Conservation (phyloP, 2,797 vertebrate genomes). For the Melanotaenia pygmaea region DNA sequence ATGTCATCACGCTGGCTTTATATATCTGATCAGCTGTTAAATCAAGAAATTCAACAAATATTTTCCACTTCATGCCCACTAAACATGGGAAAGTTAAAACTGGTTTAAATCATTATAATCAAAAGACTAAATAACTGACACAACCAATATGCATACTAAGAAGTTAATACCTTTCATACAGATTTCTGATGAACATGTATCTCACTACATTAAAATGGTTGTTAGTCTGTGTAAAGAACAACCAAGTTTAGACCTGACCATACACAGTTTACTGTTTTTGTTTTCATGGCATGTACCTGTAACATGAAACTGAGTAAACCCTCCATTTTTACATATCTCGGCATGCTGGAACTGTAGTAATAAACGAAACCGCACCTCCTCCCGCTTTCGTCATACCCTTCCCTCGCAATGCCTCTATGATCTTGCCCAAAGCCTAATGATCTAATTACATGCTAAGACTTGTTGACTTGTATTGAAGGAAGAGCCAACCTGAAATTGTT, state of each 20-base stretch:
- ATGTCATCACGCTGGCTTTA: not conserved
- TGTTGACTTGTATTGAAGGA: slow-evolving; percentile 77
- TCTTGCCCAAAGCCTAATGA: slow-evolving; percentile 75
- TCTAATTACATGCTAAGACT: slow-evolving; percentile 83
- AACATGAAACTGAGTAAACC: slow-evolving; percentile 46
- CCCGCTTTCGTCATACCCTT: slow-evolving; percentile 34
- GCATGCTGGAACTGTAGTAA: slow-evolving; percentile 53
- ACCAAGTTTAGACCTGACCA: slow-evolving; percentile 1
- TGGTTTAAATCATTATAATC: not conserved
- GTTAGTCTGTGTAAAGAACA: not conserved
- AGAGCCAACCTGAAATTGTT: slow-evolving; percentile 69
- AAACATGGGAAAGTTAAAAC: not conserved
- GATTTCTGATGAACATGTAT: not conserved
- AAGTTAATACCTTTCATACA: not conserved
- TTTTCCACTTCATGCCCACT: not conserved
- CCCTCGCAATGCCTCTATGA: slow-evolving; percentile 55
- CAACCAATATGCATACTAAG: not conserved
- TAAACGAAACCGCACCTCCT: slow-evolving; percentile 45
- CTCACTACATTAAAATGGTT: not conserved
- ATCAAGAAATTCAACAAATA: not conserved
- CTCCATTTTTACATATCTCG: slow-evolving; percentile 59
- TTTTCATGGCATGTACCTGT: slow-evolving; percentile 24
- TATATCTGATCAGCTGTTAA: not conserved
- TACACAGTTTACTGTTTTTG: slow-evolving; percentile 8
- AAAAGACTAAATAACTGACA: not conserved